These are phyloP conservation scores for Isichthys henryi DNA, from an alignment of 2,113 vertebrate genomes.

Conservation along the genomic window DNA sequence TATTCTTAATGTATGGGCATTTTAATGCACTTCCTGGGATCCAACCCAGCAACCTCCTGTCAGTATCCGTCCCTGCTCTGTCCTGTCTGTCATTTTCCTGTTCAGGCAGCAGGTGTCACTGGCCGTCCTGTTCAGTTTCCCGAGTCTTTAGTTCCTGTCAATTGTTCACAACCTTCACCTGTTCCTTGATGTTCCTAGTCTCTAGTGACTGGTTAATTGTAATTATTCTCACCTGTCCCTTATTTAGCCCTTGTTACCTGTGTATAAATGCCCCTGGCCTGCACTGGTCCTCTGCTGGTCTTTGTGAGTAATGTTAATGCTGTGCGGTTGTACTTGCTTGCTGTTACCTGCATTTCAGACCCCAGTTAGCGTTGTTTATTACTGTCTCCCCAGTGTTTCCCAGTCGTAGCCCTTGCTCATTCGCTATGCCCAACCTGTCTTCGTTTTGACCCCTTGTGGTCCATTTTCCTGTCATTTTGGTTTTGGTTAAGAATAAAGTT, in stretches of 20 bases:
- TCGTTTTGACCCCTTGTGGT: background rate
- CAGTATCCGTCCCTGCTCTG: background rate
- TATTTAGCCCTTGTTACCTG: background rate
- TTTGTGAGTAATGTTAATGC: background rate
- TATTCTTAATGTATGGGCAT: background rate
- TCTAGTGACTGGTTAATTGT: background rate
- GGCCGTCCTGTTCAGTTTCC: background rate
- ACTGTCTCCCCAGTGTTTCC: background rate
- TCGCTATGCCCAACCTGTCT: background rate
- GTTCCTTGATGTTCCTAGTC: background rate
- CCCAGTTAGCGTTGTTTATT: background rate
- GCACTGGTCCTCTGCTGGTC: background rate
- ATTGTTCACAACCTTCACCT: background rate
- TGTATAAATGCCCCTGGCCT: background rate
- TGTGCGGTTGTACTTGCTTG: background rate
- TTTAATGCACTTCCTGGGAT: background rate
- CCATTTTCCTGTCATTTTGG: background rate
- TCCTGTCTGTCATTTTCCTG: background rate
- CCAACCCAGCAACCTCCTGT: background rate
- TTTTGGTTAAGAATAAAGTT: background rate
- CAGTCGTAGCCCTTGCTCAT: background rate
- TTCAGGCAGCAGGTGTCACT: background rate
- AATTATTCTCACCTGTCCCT: background rate
- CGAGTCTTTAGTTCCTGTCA: background rate
- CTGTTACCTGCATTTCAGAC: background rate